Base-by-base conservation (phyloP, 2,113 vertebrate species). In the Todiramphus saurophagus region DNA sequence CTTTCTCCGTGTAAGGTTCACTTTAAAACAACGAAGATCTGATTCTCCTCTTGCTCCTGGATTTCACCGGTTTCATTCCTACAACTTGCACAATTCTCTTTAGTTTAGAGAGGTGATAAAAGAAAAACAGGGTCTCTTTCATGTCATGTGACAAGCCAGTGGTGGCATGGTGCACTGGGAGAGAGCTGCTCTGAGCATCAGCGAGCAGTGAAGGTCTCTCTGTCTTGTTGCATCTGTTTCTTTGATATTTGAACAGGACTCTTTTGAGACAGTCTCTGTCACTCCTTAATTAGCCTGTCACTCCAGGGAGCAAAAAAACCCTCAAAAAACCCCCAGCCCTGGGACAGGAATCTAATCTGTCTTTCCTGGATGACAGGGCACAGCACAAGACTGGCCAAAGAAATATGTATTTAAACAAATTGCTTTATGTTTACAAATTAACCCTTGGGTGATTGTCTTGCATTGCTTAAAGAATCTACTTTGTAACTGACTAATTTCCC, bases 251-350 rank as follows among this genome's bases (percentile, higher is more conserved):
- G 94, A 96, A 96, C 50, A 96, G 62, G 84, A 87, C 53, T 96
- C 85, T 97, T 93, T 66, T 79, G 91, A 94, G 89, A 83, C 80
- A 37, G 37, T 55, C 67, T 90, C 72, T 92, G 79, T 86, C 86
- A 86, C 50, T 97, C 83, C 83, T 93, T 95, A 96, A 97, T 95
- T 94, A 97, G 92, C 87, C 83, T 91, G 93, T 90, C 91, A 90
- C 91, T 91, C 87, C 78, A 85, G 72, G 87, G 77, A 93, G 75
- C 0, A 23, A 68, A 84, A 87, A 74, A 73, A 62, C 41, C 1
- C 43, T 87, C 62, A 43, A 94, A 95, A 91, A 93, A 28, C 5
- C 48, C 48, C 48, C 46, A 91, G 56, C 3, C 14, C 41, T 67
- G 88, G 85, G 86, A 86, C 10, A 27, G 83, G 85, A 92, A 93